A percentile compares a stretch with the other conserved stretches of the same genome.
These are phyloP conservation scores for Eretmochelys imbricata DNA, from an alignment of 2,113 vertebrate genomes.

Conservation along the genomic window DNA sequence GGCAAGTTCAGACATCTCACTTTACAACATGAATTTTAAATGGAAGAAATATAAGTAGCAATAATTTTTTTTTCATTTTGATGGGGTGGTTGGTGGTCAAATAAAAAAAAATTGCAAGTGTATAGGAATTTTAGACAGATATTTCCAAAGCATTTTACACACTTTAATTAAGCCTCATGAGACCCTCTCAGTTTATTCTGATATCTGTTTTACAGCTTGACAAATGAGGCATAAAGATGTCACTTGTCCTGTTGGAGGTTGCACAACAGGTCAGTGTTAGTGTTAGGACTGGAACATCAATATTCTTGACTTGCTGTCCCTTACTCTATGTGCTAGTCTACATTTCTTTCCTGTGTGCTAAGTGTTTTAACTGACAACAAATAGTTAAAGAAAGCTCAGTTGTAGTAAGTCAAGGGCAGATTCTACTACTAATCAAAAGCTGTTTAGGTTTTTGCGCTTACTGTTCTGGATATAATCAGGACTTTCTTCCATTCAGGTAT, in stretches of 20 bases:
- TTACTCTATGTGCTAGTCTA: neutral
- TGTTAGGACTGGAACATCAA: neutral
- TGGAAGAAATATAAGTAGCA: neutral
- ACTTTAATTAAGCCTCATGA: neutral
- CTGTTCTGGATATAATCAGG: neutral
- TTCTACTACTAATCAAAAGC: neutral
- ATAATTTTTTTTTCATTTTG: neutral
- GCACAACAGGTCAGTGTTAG: neutral
- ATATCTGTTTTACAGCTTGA: neutral
- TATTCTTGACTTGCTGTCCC: neutral
- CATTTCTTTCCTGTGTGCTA: accelerated
- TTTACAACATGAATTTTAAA: conserved; percentile 32
- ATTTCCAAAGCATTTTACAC: conserved; percentile 1
- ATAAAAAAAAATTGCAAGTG: neutral
- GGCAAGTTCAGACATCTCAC: neutral
- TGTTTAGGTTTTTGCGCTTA: neutral
- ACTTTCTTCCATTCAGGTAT: neutral
- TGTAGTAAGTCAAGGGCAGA: neutral
- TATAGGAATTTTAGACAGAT: neutral
- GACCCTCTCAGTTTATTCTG: neutral
- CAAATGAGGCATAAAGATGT: neutral
- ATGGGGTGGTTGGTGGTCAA: neutral
- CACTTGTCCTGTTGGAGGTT: neutral
- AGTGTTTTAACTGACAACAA: neutral
- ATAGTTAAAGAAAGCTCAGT: neutral